Evolutionary conservation across 1,140 invertebrate genomes (phyloP).

Genomic region (Drosophila teissieri): DNA sequence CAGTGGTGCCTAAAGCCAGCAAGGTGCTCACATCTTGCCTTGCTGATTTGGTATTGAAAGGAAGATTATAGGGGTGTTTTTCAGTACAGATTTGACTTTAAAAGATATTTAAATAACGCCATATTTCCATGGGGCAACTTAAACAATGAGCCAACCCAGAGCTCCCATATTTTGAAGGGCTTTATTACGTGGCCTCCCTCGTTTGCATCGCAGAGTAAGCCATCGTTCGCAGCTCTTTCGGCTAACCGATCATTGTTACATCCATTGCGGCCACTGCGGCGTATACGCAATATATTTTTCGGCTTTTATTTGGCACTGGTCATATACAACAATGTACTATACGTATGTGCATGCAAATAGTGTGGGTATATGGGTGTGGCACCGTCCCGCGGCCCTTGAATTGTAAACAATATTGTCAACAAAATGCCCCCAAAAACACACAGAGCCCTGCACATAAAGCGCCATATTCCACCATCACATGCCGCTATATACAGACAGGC

Average conservation of each 20-base stretch:
- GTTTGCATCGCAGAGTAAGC: constrained; percentile 8
- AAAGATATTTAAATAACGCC: too few relatives aligned
- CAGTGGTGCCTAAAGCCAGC: not conserved
- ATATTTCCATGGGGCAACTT: too few relatives aligned
- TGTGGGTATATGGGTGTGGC: constrained; percentile 16
- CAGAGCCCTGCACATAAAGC: not conserved
- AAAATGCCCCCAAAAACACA: constrained; percentile 46
- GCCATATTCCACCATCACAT: constrained; percentile 13
- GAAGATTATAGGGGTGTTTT: not conserved
- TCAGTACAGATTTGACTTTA: not conserved
- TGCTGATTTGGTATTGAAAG: not conserved
- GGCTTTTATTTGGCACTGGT: constrained; percentile 39
- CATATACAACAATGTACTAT: constrained; percentile 50
- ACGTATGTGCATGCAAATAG: constrained; percentile 53
- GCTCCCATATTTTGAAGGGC: constrained; percentile 19
- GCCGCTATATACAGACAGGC: constrained; percentile 33
- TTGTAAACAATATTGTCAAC: constrained; percentile 60
- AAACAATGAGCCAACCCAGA: not conserved
- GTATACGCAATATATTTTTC: constrained; percentile 56
- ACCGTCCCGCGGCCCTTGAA: not conserved
- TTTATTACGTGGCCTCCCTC: constrained; percentile 30
- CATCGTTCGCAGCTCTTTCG: constrained; percentile 17
- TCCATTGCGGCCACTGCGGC: constrained; percentile 38
- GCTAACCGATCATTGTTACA: constrained; percentile 30
- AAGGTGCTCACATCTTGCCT: constrained; percentile 26